Evolutionary conservation across 2,888 invertebrate species (phyloP).

Genomic region (Thymelicus sylvestris): DNA sequence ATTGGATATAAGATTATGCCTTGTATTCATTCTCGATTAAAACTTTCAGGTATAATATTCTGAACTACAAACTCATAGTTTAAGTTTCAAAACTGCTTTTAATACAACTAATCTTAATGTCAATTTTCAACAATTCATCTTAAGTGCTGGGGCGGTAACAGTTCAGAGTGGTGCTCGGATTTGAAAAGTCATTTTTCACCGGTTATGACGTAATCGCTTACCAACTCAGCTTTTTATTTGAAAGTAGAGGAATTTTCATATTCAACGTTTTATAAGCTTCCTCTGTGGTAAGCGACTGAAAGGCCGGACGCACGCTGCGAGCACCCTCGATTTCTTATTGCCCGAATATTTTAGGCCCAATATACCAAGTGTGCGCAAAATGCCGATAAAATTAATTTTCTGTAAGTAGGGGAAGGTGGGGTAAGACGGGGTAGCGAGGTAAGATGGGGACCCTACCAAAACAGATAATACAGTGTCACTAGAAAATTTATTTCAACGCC

Average conservation of each 20-base stretch:
- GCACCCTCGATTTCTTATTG: slow-evolving; percentile 36
- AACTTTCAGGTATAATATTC: slow-evolving; percentile 16
- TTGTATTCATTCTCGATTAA: neutral
- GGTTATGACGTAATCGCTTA: slow-evolving; percentile 78
- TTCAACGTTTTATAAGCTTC: slow-evolving; percentile 67
- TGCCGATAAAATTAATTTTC: slow-evolving; percentile 23
- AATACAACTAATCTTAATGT: slow-evolving; percentile 58
- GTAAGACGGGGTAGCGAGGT: too few relatives aligned
- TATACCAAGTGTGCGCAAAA: slow-evolving; percentile 21
- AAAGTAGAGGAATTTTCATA: slow-evolving; percentile 70
- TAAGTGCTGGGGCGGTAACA: slow-evolving; percentile 56
- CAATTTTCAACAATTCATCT: slow-evolving; percentile 73
- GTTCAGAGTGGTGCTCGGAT: slow-evolving; percentile 60
- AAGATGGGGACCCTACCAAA: too few relatives aligned
- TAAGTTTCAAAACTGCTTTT: slow-evolving; percentile 38
- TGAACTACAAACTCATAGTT: slow-evolving; percentile 28
- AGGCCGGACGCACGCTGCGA: slow-evolving; percentile 36
- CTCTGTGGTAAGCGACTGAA: slow-evolving; percentile 41
- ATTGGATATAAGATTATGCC: neutral
- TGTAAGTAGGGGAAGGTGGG: too few relatives aligned
- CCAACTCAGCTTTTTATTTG: slow-evolving; percentile 76
- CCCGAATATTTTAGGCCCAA: slow-evolving; percentile 32
- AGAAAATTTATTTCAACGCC: too few relatives aligned
- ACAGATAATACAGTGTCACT: too few relatives aligned
- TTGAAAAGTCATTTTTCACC: slow-evolving; percentile 77